phyloP scores from a whole-genome alignment of 1,140 invertebrate genomes.

The Eueides isabella region DNA sequence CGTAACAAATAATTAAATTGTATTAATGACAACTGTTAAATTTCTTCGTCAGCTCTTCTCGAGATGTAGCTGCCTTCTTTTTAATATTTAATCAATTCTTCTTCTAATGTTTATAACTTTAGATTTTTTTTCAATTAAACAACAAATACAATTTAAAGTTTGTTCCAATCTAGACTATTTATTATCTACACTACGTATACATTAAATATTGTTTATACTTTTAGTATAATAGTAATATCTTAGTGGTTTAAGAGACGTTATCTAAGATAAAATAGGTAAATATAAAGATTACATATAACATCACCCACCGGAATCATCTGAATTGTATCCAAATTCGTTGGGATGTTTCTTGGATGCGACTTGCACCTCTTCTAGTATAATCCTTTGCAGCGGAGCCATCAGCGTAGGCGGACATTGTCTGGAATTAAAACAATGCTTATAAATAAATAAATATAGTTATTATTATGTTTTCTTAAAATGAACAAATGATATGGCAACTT shows the following conservation, averaged over 20 bases:
- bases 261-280: slow-evolving; percentile 2
- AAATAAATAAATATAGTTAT: background rate
- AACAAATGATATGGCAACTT: too few relatives aligned
- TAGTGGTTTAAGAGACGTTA: background rate
- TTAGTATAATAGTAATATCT: background rate
- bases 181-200: too few relatives aligned
- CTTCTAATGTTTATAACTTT: too few relatives aligned
- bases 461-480: too few relatives aligned
- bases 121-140: too few relatives aligned
- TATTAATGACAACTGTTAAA: too few relatives aligned
- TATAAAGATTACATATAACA: background rate
- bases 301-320: slow-evolving; percentile 82
- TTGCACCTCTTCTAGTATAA: slow-evolving; percentile 86
- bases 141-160: too few relatives aligned
- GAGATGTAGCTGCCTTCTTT: too few relatives aligned
- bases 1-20: too few relatives aligned
- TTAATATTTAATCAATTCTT: too few relatives aligned
- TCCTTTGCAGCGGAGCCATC: slow-evolving; percentile 84
- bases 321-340: slow-evolving; percentile 83
- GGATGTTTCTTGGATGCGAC: slow-evolving; percentile 85
- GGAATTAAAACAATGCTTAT: slow-evolving; percentile 60
- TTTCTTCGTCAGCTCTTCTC: too few relatives aligned
- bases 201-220: background rate
- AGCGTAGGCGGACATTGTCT: slow-evolving; percentile 87
- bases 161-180: too few relatives aligned